Percentiles rank a stretch among this genome's conserved stretches.
These are phyloP conservation scores for Ageneiosus marmoratus DNA, from an alignment of 2,113 vertebrate species.

Conservation along the genomic window DNA sequence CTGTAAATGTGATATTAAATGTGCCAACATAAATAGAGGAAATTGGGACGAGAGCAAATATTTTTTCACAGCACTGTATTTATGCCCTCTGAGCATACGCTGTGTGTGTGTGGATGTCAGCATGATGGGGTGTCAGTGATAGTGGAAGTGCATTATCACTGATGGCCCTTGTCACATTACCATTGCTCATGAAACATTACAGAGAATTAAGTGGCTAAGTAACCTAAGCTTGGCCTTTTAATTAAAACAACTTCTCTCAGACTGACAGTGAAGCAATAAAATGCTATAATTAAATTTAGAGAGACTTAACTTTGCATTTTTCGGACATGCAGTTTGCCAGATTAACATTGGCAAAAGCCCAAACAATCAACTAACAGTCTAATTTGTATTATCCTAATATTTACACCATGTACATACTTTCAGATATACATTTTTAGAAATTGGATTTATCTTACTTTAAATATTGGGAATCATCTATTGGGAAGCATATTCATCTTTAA, in stretches of 20 bases:
- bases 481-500: not conserved
- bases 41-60: no score
- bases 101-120: constrained; percentile 19
- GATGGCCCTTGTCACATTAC: constrained; percentile 27
- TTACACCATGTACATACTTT: constrained; percentile 21
- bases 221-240: constrained; percentile 64
- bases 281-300: constrained; percentile 70
- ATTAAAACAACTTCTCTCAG: constrained; percentile 69
- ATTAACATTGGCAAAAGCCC: constrained; percentile 42
- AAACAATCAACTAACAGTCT: constrained; percentile 29
- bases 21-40: no score
- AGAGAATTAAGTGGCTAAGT: constrained; percentile 66
- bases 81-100: constrained; percentile 1
- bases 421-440: constrained; percentile 25
- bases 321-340: constrained; percentile 61
- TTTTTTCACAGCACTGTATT: not conserved
- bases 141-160: not conserved
- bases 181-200: constrained; percentile 53
- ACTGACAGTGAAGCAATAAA: constrained; percentile 58
- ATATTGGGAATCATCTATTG: not conserved
- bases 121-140: constrained; percentile 2
- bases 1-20: no score
- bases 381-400: constrained; percentile 29
- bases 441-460: constrained; percentile 4
- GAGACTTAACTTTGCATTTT: constrained; percentile 57